Conservation (phyloP, 2,888 invertebrate species). For the Orthosia cruda region DNA sequence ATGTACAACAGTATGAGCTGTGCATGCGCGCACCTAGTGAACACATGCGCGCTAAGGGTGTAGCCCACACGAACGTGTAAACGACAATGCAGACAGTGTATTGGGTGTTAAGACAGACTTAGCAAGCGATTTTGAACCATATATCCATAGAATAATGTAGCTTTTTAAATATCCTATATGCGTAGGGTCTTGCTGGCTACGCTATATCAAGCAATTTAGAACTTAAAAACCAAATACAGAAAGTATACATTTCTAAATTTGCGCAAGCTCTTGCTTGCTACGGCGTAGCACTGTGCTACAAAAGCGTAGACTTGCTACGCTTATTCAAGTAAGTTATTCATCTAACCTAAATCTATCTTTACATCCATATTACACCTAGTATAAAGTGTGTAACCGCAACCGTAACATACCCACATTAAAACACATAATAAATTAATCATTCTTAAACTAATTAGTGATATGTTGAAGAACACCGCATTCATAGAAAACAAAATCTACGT, state of each 20-base stretch:
- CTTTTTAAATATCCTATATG: too few species aligned
- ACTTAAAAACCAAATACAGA: too few species aligned
- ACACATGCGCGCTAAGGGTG: conserved; percentile 56
- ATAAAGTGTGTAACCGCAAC: conserved; percentile 46
- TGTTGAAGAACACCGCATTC: neutral
- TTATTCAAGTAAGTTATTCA: too few species aligned
- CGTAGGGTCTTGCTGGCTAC: too few species aligned
- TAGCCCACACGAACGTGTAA: conserved; percentile 44
- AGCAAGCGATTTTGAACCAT: conserved; percentile 2
- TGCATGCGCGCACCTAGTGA: conserved; percentile 76
- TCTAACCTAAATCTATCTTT: neutral
- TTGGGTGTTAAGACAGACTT: conserved; percentile 31
- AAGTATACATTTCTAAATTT: too few species aligned
- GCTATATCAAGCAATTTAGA: too few species aligned
- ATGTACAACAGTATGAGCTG: conserved; percentile 82
- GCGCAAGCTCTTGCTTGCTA: neutral
- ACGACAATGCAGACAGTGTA: conserved; percentile 36
- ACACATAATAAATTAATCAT: conserved; percentile 35
- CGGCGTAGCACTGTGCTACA: conserved; percentile 20
- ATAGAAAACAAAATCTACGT: neutral
- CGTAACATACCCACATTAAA: conserved; percentile 48
- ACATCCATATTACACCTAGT: conserved; percentile 17
- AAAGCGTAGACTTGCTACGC: neutral
- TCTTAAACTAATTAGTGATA: conserved; percentile 38
- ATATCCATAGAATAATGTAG: too few species aligned